A percentile compares a stretch with the other conserved stretches of the same genome.
phyloP scores from a whole-genome alignment of 2,797 vertebrate species.

The Bovichtus variegatus region DNA sequence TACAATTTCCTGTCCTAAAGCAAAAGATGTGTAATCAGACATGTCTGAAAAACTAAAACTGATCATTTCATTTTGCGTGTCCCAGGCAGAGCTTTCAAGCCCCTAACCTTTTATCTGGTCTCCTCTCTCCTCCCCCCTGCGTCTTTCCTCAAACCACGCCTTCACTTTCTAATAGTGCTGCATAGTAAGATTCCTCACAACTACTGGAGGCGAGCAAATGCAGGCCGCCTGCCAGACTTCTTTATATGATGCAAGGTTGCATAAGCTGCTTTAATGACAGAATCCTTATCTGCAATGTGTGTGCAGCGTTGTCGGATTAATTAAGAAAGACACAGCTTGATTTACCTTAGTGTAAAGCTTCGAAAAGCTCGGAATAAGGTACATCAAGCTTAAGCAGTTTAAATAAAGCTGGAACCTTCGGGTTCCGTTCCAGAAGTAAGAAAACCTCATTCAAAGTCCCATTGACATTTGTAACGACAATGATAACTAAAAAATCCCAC shows the following conservation, averaged over 20 bases:
- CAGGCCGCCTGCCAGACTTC: neutral
- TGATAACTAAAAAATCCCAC: neutral
- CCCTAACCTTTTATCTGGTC: neutral
- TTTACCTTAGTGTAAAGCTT: neutral
- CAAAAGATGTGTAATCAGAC: neutral
- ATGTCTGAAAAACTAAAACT: neutral
- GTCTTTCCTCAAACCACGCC: neutral
- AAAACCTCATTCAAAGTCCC: too few relatives aligned
- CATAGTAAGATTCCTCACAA: neutral
- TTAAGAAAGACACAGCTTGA: neutral
- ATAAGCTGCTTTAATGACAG: neutral
- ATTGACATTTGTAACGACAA: neutral
- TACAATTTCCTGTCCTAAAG: neutral
- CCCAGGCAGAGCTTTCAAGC: neutral
- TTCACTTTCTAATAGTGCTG: neutral
- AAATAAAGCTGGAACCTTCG: neutral
- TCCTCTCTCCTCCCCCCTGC: neutral
- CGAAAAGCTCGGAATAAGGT: neutral
- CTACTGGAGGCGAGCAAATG: neutral
- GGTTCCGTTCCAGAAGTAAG: too few relatives aligned
- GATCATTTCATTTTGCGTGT: neutral
- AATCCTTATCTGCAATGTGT: neutral
- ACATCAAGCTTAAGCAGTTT: too few relatives aligned
- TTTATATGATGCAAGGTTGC: conserved; percentile 31
- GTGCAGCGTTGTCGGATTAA: neutral